Percentiles rank a stretch among this genome's conserved stretches.
These are phyloP conservation scores for Platysteira castanea DNA, from an alignment of 2,113 vertebrate species.

Conservation along the genomic window DNA sequence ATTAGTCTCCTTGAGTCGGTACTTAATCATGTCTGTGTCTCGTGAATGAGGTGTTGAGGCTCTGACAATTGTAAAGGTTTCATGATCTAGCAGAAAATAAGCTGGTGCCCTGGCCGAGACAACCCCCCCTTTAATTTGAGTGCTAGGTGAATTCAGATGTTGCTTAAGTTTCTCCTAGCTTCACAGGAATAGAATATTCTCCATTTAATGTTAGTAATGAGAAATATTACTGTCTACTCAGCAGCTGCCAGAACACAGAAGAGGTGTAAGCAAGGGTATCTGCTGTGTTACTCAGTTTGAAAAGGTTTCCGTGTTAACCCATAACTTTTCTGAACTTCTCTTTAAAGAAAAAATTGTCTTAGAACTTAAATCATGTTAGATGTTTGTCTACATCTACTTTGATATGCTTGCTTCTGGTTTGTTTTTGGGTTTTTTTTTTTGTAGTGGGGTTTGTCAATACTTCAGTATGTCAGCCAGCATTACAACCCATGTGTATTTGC, in stretches of 20 bases:
- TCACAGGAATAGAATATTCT: background rate
- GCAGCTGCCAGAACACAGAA: background rate
- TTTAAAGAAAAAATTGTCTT: background rate
- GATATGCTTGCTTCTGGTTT: background rate
- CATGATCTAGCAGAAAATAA: background rate
- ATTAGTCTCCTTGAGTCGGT: background rate
- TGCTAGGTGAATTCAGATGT: background rate
- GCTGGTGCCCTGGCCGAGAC: background rate
- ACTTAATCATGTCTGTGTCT: background rate
- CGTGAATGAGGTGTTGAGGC: background rate
- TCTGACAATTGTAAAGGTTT: constrained; percentile 29
- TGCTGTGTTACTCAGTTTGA: background rate
- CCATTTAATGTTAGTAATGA: background rate
- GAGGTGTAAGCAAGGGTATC: background rate
- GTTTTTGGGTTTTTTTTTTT: background rate
- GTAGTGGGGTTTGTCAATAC: accelerated
- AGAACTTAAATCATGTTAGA: background rate
- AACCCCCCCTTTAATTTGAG: background rate
- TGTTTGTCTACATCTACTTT: background rate
- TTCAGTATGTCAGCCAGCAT: background rate
- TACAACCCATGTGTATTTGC: background rate
- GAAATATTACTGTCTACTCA: background rate
- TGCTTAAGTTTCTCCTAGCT: background rate
- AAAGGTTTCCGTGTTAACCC: background rate
- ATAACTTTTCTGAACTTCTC: background rate